Evolutionary conservation across 2,888 invertebrate genomes (phyloP).

Genomic region (Drosophila cognata): DNA sequence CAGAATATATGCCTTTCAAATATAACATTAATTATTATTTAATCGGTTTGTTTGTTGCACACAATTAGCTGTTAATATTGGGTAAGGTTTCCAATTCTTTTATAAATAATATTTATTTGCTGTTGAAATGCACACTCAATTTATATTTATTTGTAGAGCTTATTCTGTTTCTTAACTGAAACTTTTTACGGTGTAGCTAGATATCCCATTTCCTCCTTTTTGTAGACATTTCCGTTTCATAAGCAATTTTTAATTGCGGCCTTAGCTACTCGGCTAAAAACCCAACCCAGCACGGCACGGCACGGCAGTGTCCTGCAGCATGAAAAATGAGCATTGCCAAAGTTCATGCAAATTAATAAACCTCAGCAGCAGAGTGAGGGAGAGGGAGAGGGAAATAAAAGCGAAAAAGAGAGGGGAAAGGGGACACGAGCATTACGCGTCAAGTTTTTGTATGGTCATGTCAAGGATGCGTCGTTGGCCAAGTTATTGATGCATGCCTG

Average conservation of each 20-base stretch:
- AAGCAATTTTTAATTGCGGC: conserved; percentile 78
- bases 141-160: not conserved
- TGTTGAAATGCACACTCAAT: not conserved
- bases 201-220: conserved; percentile 2
- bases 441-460: conserved; percentile 31
- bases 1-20: no score
- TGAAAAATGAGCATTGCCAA: conserved; percentile 72
- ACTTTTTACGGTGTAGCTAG: not conserved
- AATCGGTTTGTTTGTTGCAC: no score
- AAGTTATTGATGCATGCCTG: conserved; percentile 70
- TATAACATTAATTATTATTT: no score
- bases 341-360: conserved; percentile 79
- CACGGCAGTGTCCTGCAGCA: conserved; percentile 30
- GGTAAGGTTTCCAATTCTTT: no score
- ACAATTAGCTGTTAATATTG: no score
- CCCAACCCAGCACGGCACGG: not conserved
- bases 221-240: conserved; percentile 66
- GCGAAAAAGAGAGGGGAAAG: not conserved
- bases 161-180: not conserved
- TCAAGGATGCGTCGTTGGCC: conserved; percentile 44
- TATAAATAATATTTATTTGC: no score
- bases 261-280: conserved; percentile 53
- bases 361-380: conserved; percentile 38
- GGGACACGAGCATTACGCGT: conserved; percentile 6
- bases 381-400: not conserved